Evolutionary conservation across 2,888 invertebrate genomes (phyloP).

Genomic region (Phytoseiulus persimilis): DNA sequence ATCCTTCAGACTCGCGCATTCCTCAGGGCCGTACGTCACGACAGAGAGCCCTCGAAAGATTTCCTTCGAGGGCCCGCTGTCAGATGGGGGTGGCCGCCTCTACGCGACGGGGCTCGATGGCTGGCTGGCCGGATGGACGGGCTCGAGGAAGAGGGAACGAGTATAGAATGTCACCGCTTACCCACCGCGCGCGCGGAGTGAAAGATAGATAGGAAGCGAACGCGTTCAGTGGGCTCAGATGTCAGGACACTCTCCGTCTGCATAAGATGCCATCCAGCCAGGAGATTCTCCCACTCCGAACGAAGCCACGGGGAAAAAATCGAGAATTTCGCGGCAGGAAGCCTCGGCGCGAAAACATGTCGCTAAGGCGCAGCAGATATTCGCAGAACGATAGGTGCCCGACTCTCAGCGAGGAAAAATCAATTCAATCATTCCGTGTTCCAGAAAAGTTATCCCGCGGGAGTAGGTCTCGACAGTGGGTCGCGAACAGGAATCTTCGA

Average conservation of each 20-base stretch:
- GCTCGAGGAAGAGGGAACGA: background rate
- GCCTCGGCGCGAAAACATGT: background rate
- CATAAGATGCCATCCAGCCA: background rate
- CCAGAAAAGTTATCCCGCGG: too few relatives aligned
- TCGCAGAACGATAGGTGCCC: too few relatives aligned
- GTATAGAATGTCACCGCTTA: slow-evolving; percentile 5
- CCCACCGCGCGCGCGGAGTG: background rate
- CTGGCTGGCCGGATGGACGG: background rate
- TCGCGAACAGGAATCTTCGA: too few relatives aligned
- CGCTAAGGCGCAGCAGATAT: too few relatives aligned
- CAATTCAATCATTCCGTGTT: too few relatives aligned
- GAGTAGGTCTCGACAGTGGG: too few relatives aligned
- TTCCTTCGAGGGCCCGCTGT: background rate
- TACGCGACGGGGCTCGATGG: background rate
- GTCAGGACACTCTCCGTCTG: background rate
- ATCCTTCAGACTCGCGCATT: background rate
- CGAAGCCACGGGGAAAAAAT: background rate
- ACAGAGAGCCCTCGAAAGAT: background rate
- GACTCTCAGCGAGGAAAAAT: too few relatives aligned
- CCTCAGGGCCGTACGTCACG: background rate
- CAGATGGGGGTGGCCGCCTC: background rate
- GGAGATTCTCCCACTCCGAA: background rate
- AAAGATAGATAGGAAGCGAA: background rate
- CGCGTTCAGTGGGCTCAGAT: background rate
- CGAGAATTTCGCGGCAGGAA: background rate